These are phyloP conservation scores for Tetrax tetrax DNA, from an alignment of 2,113 vertebrate genomes.

Conservation along the genomic window DNA sequence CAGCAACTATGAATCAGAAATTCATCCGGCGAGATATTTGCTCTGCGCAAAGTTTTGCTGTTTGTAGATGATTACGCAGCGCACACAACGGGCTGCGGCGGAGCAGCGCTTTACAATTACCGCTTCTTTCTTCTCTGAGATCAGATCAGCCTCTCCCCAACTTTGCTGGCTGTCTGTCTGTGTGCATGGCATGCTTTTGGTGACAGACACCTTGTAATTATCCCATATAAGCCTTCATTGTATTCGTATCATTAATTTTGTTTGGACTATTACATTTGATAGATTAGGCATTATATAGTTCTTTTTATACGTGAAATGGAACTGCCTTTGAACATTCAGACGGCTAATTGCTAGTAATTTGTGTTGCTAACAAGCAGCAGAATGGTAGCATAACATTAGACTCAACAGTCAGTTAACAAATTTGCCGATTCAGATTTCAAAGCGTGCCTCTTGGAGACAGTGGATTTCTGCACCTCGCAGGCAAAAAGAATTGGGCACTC, in stretches of 20 bases:
- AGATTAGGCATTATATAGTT: slow-evolving; percentile 84
- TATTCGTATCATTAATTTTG: slow-evolving; percentile 82
- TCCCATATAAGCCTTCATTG: slow-evolving; percentile 76
- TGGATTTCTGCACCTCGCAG: slow-evolving; percentile 50
- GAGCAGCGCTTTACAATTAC: slow-evolving; percentile 15
- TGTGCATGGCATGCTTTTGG: slow-evolving; percentile 35
- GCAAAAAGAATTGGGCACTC: not conserved
- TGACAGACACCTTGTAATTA: slow-evolving; percentile 82
- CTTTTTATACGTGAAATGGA: slow-evolving; percentile 81
- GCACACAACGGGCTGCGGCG: slow-evolving; percentile 5
- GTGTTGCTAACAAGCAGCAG: slow-evolving; percentile 84
- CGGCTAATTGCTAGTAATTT: slow-evolving; percentile 86
- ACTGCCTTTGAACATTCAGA: slow-evolving; percentile 85
- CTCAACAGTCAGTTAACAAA: slow-evolving; percentile 85
- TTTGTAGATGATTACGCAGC: slow-evolving; percentile 46
- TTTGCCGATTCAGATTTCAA: slow-evolving; percentile 77
- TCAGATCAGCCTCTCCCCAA: slow-evolving; percentile 47
- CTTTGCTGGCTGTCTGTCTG: slow-evolving; percentile 62
- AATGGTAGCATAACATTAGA: slow-evolving; percentile 83
- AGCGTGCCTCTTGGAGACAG: slow-evolving; percentile 63
- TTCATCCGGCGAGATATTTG: slow-evolving; percentile 49
- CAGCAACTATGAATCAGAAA: slow-evolving; percentile 51
- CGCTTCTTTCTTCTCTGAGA: slow-evolving; percentile 5
- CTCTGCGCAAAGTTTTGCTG: slow-evolving; percentile 44
- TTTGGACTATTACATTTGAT: slow-evolving; percentile 84